These are phyloP conservation scores for Littorina saxatilis DNA, from an alignment of 1,140 invertebrate genomes.

Conservation along the genomic window DNA sequence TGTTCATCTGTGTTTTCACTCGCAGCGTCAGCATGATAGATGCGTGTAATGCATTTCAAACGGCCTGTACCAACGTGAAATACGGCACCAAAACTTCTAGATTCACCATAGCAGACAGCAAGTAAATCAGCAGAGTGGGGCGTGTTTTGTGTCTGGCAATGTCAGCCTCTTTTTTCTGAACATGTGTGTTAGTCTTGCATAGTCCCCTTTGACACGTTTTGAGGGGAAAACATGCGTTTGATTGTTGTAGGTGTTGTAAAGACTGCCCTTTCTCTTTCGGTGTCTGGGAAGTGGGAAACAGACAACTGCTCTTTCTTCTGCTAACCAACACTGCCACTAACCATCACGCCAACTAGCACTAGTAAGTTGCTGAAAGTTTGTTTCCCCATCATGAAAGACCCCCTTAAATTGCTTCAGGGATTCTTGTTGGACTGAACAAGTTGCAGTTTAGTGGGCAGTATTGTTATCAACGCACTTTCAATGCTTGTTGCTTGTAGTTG, in stretches of 20 bases:
- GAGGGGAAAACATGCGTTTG: not conserved
- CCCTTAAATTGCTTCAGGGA: too few relatives aligned
- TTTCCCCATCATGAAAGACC: not conserved
- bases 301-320: not conserved
- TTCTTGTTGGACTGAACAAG: too few relatives aligned
- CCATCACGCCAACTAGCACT: conserved; percentile 10
- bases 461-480: too few relatives aligned
- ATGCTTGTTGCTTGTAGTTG: too few relatives aligned
- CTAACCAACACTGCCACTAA: conserved; percentile 19
- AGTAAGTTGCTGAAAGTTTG: conserved; percentile 28
- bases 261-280: conserved; percentile 25
- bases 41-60: not conserved
- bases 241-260: conserved; percentile 35
- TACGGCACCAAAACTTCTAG: not conserved
- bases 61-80: not conserved
- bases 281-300: conserved; percentile 6
- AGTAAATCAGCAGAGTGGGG: too few relatives aligned
- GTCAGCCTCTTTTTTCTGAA: too few relatives aligned
- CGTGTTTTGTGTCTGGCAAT: too few relatives aligned
- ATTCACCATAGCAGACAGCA: conserved; percentile 24
- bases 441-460: too few relatives aligned
- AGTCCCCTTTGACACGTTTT: not conserved
- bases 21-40: not conserved
- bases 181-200: too few relatives aligned
- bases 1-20: too few relatives aligned